phyloP scores from a whole-genome alignment of 2,113 vertebrate species.

The Psephotus haematonotus region DNA sequence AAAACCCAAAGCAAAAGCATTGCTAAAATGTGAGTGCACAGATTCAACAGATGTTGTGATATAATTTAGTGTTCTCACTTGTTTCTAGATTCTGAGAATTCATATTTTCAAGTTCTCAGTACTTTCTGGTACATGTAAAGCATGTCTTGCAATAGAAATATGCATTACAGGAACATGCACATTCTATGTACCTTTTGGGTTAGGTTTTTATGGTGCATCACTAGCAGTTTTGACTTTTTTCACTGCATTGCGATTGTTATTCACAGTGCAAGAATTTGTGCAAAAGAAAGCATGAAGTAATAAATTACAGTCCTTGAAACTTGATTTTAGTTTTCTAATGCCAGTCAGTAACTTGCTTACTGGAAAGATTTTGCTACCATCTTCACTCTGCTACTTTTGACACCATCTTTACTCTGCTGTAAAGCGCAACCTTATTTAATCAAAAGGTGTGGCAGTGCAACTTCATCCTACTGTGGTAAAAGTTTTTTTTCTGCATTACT shows the following conservation, averaged over 20 bases:
- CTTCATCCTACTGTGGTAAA: neutral
- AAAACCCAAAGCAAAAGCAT: neutral
- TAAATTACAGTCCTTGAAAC: neutral
- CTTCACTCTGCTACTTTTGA: neutral
- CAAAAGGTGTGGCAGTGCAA: neutral
- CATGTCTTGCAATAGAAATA: neutral
- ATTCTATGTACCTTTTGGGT: neutral
- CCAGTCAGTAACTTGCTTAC: neutral
- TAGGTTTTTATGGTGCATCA: neutral
- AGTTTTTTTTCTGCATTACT: neutral
- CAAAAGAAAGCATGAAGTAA: neutral
- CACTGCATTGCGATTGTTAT: neutral
- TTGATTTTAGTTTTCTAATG: neutral
- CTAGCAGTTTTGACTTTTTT: neutral
- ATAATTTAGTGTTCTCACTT: neutral
- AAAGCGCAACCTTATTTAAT: neutral
- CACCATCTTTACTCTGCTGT: neutral
- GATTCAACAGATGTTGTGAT: neutral
- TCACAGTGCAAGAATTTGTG: neutral
- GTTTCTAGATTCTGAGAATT: neutral
- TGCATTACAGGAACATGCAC: accelerated
- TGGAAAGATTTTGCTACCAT: neutral
- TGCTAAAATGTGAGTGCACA: neutral
- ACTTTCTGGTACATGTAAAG: neutral
- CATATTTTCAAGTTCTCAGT: neutral